Evolutionary conservation across 2,113 vertebrate species (phyloP), one percentile per base, ranked within the genome.

Genomic region (Bos javanicus): DNA sequence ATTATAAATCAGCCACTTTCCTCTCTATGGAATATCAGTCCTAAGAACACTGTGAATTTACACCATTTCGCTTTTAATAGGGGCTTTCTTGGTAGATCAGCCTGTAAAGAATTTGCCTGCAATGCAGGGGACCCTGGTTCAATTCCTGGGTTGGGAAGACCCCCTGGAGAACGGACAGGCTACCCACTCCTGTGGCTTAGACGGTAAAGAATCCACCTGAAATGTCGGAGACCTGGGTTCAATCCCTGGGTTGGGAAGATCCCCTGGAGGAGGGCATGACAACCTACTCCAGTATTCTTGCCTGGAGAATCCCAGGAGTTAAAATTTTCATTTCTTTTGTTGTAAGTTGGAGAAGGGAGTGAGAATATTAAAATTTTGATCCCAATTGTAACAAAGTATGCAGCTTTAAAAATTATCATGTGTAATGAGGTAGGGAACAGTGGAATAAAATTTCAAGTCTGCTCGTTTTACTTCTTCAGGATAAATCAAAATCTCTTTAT

Each of bases 321-420:
- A 82, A 92, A 91, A 17, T 85, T 87, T 81, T 81, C 43, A 89
- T 95, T 97, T 93, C 19, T 94, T 95, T 83, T 92, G 30, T 67
- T 92, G 7, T 93, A 86, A 87, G 54, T 33, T 91, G 50, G 39
- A 21, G 39, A 81, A 82, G 2, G 12, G 30, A 2, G 23, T 80
- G 39, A 62, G 48, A 92, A 52, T 60, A 92, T 96, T 96, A 89
- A 92, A 62, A 90, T 81, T 91, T 87, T 74, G 60, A 81, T 62
- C 10, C 23, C 17, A 85, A 74, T 82, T 96, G 96, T 71, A 93
- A 89, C 13, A 26, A 92, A 82, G 23, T 21, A 59, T 15, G 5
- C 5, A 74, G 48, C 19, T 96, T 93, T 92, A 82, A 90, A 90
- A 97, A 78, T 64, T 46, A 60, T 36, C 17, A 16, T 4, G 4